phyloP scores from a whole-genome alignment of 2,888 invertebrate species.

The Agriopis leucophaearia region DNA sequence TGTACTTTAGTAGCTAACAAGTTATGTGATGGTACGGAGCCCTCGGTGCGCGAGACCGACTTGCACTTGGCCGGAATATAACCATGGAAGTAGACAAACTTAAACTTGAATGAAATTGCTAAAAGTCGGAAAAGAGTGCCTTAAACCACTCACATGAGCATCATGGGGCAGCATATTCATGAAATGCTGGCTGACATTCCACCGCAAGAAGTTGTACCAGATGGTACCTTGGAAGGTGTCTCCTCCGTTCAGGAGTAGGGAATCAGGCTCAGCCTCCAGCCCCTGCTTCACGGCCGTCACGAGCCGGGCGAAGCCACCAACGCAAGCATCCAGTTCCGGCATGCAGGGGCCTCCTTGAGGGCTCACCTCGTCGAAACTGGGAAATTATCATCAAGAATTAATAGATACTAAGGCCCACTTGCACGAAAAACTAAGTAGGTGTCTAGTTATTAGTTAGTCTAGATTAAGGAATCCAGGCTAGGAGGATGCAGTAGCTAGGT shows the following conservation, averaged over 20 bases:
- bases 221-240: slow-evolving; percentile 90
- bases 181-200: slow-evolving; percentile 91
- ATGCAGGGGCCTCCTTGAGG: slow-evolving; percentile 85
- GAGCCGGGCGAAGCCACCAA: slow-evolving; percentile 90
- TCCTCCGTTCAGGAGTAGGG: slow-evolving; percentile 89
- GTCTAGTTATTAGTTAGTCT: too few species aligned
- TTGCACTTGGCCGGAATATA: too few species aligned
- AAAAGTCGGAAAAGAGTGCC: too few species aligned
- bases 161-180: slow-evolving; percentile 92
- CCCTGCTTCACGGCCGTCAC: slow-evolving; percentile 85
- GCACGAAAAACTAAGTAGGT: too few species aligned
- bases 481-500: too few species aligned
- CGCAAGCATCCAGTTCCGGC: slow-evolving; percentile 78
- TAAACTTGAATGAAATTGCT: too few species aligned
- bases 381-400: not conserved
- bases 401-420: too few species aligned
- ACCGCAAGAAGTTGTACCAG: slow-evolving; percentile 91
- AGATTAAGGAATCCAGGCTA: too few species aligned
- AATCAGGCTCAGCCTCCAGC: slow-evolving; percentile 86
- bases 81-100: too few species aligned
- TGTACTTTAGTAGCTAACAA: too few species aligned
- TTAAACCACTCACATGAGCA: slow-evolving; percentile 88
- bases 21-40: too few species aligned
- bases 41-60: too few species aligned
- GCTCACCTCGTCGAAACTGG: slow-evolving; percentile 88